A percentile compares a stretch with the other conserved stretches of the same genome.
These are phyloP conservation scores for Drosophila trichaetosa DNA, from an alignment of 2,888 invertebrate genomes.

Conservation along the genomic window DNA sequence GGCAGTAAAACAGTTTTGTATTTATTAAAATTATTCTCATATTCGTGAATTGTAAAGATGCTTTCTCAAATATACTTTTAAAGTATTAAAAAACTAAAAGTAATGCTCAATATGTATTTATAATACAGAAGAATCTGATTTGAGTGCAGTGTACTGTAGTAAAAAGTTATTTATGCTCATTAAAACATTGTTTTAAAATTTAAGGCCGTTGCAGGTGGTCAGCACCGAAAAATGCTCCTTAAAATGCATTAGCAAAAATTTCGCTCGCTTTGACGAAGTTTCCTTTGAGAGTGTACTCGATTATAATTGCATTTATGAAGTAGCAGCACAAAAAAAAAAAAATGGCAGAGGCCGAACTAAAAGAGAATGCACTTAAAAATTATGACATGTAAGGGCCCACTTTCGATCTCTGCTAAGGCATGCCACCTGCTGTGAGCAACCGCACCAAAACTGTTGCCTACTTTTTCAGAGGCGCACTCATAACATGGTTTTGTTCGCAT, in stretches of 20 bases:
- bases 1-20: not conserved
- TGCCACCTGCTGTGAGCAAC: conserved; percentile 34
- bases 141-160: not conserved
- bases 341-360: not conserved
- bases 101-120: too few species aligned
- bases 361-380: not conserved
- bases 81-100: not conserved
- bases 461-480: conserved; percentile 39
- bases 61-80: not conserved
- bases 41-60: not conserved
- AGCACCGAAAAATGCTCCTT: not conserved
- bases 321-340: not conserved
- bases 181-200: too few species aligned
- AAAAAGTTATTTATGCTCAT: not conserved
- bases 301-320: not conserved
- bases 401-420: conserved; percentile 5
- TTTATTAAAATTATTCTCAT: not conserved
- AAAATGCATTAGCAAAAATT: not conserved
- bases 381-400: not conserved
- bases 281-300: not conserved
- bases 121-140: too few species aligned
- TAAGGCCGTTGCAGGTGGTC: not conserved
- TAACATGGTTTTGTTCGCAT: conserved; percentile 33
- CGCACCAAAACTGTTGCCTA: conserved; percentile 51
- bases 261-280: not conserved